phyloP scores from a whole-genome alignment of 1,140 invertebrate species.

The Pectinophora gossypiella region DNA sequence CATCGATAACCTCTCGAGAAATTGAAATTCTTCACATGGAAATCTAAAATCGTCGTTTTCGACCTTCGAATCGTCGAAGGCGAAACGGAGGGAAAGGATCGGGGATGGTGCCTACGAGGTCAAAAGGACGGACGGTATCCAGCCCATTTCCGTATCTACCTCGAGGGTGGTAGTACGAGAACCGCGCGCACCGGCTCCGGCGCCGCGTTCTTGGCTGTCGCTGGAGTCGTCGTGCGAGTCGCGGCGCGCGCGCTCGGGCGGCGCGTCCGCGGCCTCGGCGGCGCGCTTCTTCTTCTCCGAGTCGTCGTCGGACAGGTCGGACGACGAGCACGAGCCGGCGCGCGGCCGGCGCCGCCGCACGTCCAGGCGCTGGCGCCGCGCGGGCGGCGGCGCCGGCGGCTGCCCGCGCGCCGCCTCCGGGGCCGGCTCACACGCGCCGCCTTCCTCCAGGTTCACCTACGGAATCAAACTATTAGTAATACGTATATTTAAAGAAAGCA shows the following conservation, averaged over 20 bases:
- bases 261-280: slow-evolving; percentile 78
- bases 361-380: slow-evolving; percentile 36
- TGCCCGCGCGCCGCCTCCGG: slow-evolving; percentile 75
- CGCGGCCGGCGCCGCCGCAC: slow-evolving; percentile 27
- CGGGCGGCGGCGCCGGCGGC: slow-evolving; percentile 53
- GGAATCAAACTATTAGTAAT: too few species aligned
- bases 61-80: too few species aligned
- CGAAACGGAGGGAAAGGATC: too few species aligned
- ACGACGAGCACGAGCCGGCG: slow-evolving; percentile 31
- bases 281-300: slow-evolving; percentile 88
- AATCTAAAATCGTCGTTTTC: too few species aligned
- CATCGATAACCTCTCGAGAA: not conserved
- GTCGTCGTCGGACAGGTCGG: slow-evolving; percentile 82
- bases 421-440: slow-evolving; percentile 77
- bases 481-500: too few species aligned
- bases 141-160: too few species aligned
- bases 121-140: too few species aligned
- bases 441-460: not conserved
- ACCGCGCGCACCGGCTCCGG: slow-evolving; percentile 87
- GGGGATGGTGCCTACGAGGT: too few species aligned
- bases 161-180: slow-evolving; percentile 64
- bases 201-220: slow-evolving; percentile 91
- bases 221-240: slow-evolving; percentile 88
- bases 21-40: too few species aligned
- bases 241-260: slow-evolving; percentile 78